These are phyloP conservation scores for Lineus longissimus DNA, from an alignment of 1,140 invertebrate species.

Conservation along the genomic window DNA sequence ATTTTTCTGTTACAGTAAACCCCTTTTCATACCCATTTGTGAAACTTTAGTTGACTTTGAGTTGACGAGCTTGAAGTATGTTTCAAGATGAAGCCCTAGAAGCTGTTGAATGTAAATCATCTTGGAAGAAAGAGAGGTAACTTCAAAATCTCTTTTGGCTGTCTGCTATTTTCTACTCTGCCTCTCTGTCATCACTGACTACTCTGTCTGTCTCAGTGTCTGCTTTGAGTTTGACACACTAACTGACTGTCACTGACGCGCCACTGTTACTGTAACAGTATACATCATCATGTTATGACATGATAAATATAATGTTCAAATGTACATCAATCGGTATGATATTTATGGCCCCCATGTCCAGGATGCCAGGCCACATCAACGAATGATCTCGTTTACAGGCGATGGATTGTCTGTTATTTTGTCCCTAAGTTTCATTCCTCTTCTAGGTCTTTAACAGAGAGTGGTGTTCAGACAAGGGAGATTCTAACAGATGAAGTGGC, in stretches of 20 bases:
- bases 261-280: no score
- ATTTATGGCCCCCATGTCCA: neutral
- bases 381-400: no score
- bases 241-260: neutral
- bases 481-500: constrained; percentile 26
- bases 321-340: neutral
- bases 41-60: neutral
- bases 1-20: no score
- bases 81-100: constrained; percentile 38
- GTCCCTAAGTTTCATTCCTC: no score
- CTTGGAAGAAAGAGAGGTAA: constrained; percentile 46
- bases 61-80: constrained; percentile 20
- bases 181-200: no score
- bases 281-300: no score
- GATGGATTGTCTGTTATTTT: no score
- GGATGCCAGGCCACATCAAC: no score
- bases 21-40: no score
- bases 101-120: constrained; percentile 34
- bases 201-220: no score
- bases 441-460: constrained; percentile 26
- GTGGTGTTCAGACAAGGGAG: constrained; percentile 29
- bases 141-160: no score
- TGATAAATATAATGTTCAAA: neutral
- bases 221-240: neutral
- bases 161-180: no score